Base-by-base conservation (phyloP, 2,113 vertebrate species). In the Oreocharis arfaki region DNA sequence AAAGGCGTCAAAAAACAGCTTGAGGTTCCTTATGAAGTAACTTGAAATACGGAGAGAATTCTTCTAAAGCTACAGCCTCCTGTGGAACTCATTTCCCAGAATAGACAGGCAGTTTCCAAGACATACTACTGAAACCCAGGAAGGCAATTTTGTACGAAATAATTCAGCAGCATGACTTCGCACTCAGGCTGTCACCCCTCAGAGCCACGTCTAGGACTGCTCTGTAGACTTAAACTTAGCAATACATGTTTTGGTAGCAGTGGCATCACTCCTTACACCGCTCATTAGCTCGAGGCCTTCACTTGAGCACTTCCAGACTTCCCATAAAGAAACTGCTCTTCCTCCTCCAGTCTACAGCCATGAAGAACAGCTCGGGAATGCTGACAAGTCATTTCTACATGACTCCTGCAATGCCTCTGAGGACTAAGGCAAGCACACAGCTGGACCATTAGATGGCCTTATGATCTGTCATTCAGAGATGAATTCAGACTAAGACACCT, bases 1-100 rank as follows among this genome's bases (percentile, higher is more conserved):
- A 93, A 27, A 67, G 53, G 73, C 46, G 55, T 91, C 81, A 90
- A 59, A 87, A 87, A 84, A 1, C 56, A 96, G 84, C 87, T 52
- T 76, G 61, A 87, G 60, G 30, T 85, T 89, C 65, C 53, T 79
- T 89, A 68, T 4, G 14, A 71, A 96, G 78, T 13, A 28, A 59
- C 56, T 39, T 28, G 52, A 71, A 89, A 91, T 23, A 64, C 0
- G 2, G 41, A 73, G 47, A 74, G 41, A 46, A 11, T 59, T 46
- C 2, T 71, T 59, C 56, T 50, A 35, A 81, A 77, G 55, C 59
- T 91, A 28, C 24, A 94, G 22, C 41, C 52, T 87, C 83, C 70
- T 44, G 49, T 39, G 35, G 69, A 93, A 91, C 44, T 56, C 8
- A 5, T 28, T 52, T 63, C 75, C 74, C 57, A 71, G 56, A 89